phyloP scores from a whole-genome alignment of 2,113 vertebrate species.

The Podarcis raffonei region DNA sequence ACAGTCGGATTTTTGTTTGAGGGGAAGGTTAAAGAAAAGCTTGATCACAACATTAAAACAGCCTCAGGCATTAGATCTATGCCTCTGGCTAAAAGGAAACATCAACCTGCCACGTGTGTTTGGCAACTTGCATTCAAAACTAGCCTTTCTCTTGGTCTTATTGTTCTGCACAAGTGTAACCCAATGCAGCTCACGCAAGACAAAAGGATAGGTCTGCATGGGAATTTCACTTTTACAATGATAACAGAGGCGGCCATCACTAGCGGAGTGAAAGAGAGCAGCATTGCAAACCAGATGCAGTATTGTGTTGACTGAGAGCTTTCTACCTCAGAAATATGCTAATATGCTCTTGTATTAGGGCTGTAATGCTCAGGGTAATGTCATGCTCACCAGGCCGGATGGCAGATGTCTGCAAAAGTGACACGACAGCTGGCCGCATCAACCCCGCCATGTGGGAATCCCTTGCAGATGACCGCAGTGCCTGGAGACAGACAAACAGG shows the following conservation, averaged over 20 bases:
- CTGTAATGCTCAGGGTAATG: no score
- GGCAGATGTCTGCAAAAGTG: no score
- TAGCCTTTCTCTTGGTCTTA: constrained; percentile 9
- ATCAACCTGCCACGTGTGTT: not conserved
- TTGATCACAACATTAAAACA: constrained; percentile 9
- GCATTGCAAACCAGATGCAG: not conserved
- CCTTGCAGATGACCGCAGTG: no score
- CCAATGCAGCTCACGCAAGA: constrained; percentile 7
- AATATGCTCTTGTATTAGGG: fast-evolving
- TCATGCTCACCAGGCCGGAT: no score
- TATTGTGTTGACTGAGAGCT: not conserved
- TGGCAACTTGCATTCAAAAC: constrained; percentile 28
- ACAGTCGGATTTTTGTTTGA: not conserved
- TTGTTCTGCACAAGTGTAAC: constrained; percentile 17
- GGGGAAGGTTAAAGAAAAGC: constrained; percentile 7
- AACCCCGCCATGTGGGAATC: no score
- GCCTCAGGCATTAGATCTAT: constrained; percentile 14
- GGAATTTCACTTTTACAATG: constrained; percentile 28
- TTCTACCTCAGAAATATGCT: not conserved
- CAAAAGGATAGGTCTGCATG: not conserved
- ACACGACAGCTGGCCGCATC: no score
- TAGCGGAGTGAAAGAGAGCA: constrained; percentile 28
- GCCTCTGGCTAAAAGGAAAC: constrained; percentile 35
- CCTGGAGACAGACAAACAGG: no score
- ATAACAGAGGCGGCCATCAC: constrained; percentile 19